These are phyloP conservation scores for Empidonax traillii DNA, from an alignment of 2,113 vertebrate genomes.

Conservation along the genomic window DNA sequence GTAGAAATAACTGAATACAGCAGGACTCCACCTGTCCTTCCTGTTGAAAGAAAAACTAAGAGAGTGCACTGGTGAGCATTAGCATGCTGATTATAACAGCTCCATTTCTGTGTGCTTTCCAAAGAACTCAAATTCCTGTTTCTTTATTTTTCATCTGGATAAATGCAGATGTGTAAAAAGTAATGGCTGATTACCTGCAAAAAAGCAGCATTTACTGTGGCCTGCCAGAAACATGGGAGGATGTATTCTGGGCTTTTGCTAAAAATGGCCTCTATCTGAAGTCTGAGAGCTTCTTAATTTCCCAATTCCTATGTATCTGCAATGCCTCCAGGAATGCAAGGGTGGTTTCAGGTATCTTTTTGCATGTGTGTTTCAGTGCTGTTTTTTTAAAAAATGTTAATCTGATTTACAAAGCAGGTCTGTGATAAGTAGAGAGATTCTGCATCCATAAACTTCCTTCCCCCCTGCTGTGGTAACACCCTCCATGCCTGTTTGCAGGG, in stretches of 20 bases:
- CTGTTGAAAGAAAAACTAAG: background rate
- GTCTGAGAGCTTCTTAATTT: background rate
- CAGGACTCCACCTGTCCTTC: background rate
- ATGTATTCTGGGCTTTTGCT: background rate
- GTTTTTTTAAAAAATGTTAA: background rate
- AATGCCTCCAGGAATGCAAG: background rate
- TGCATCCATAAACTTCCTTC: background rate
- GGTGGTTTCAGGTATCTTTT: background rate
- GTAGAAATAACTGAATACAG: background rate
- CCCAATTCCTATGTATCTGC: background rate
- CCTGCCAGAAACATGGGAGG: background rate
- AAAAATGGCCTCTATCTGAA: background rate
- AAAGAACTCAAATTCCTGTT: background rate
- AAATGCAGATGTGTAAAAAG: background rate
- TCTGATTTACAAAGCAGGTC: background rate
- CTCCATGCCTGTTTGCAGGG: background rate
- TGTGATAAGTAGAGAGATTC: background rate
- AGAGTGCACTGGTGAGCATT: accelerated
- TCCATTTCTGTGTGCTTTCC: background rate
- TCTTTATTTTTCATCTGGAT: background rate
- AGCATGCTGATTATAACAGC: background rate
- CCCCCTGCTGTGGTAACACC: background rate
- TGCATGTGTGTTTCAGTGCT: background rate
- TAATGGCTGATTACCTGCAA: background rate
- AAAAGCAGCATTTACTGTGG: background rate